Evolutionary conservation across 1,140 invertebrate species (phyloP).

Genomic region (Pseudomyrmex concolor): DNA sequence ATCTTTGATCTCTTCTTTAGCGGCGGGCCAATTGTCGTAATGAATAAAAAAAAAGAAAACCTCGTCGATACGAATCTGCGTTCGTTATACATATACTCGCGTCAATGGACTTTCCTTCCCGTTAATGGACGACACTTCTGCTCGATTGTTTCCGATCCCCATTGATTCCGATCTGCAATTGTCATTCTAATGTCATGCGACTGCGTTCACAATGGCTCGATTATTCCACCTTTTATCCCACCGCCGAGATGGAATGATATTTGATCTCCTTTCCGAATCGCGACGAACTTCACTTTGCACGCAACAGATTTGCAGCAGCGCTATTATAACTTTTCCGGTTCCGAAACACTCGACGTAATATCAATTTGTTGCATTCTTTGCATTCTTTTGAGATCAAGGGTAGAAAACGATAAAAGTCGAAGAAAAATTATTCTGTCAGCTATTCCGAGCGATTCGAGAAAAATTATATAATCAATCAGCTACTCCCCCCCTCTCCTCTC

Average conservation of each 20-base stretch:
- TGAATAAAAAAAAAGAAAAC: too few species aligned
- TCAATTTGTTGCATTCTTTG: not conserved
- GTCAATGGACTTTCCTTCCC: constrained; percentile 16
- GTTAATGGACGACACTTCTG: not conserved
- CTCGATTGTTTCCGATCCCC: not conserved
- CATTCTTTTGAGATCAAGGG: too few species aligned
- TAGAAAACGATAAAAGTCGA: too few species aligned
- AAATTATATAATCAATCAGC: too few species aligned
- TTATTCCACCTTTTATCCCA: constrained; percentile 6
- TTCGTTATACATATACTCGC: not conserved
- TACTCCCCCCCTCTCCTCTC: too few species aligned
- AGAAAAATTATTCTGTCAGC: too few species aligned
- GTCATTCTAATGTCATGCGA: constrained; percentile 2
- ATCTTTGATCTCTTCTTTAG: constrained; percentile 52
- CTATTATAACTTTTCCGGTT: too few species aligned
- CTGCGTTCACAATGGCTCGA: not conserved
- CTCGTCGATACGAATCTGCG: too few species aligned
- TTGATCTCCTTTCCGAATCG: not conserved
- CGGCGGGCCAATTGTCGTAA: constrained; percentile 21
- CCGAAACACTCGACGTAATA: not conserved
- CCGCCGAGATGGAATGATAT: constrained; percentile 7
- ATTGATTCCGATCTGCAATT: not conserved
- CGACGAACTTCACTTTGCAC: not conserved
- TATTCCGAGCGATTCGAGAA: too few species aligned
- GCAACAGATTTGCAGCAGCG: not conserved